Conservation (phyloP, 2,113 vertebrate species). For the Grantiella picta region DNA sequence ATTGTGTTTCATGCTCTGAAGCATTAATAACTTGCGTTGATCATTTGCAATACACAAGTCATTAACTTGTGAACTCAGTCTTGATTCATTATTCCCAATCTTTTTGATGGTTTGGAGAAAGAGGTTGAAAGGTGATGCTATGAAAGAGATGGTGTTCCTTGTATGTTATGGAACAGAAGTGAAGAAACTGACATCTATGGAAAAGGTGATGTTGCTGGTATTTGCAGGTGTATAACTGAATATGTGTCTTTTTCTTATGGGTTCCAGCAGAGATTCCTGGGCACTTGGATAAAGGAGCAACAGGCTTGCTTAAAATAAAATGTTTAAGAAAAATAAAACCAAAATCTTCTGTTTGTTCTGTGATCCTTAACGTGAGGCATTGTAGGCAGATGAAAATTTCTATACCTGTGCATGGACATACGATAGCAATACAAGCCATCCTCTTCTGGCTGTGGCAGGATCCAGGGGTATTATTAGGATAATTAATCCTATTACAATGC, state of each 20-base stretch:
- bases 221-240: neutral
- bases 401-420: conserved; percentile 99
- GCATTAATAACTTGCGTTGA: neutral
- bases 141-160: neutral
- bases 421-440: conserved; percentile 96
- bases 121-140: neutral
- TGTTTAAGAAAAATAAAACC: neutral
- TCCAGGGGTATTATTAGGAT: conserved; percentile 97
- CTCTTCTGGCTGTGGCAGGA: conserved; percentile 92
- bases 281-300: neutral
- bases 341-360: neutral
- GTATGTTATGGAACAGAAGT: neutral
- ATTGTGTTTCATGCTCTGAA: neutral
- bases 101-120: neutral
- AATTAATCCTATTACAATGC: conserved; percentile 99
- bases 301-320: neutral
- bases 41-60: neutral
- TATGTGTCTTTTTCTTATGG: neutral
- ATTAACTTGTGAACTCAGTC: neutral
- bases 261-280: neutral
- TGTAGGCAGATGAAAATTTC: conserved; percentile 96
- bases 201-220: neutral
- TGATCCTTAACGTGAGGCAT: conserved; percentile 68
- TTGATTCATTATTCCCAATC: neutral
- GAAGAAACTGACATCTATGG: neutral